Conservation (phyloP, 2,113 vertebrate genomes). For the Cephalopterus ornatus region DNA sequence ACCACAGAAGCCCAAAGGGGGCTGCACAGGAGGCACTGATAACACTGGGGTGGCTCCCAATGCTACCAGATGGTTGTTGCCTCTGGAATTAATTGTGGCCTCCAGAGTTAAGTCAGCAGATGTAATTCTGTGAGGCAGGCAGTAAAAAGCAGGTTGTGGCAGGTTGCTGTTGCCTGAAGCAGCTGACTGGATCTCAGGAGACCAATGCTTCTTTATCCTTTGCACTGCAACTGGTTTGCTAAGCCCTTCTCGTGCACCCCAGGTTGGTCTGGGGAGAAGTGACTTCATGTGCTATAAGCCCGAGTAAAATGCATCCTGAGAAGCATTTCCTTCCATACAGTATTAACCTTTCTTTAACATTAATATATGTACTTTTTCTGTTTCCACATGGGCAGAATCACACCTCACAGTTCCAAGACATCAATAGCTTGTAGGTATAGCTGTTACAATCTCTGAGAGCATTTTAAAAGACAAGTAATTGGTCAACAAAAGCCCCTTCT, state of each 20-base stretch:
- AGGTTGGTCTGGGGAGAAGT: neutral
- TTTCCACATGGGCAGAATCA: neutral
- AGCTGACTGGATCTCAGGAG: neutral
- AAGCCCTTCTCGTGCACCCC: neutral
- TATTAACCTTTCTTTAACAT: neutral
- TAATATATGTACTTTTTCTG: neutral
- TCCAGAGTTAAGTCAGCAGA: neutral
- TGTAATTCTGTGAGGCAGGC: neutral
- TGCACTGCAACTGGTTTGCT: neutral
- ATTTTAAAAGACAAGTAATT: neutral
- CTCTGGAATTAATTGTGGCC: neutral
- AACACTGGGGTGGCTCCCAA: rapidly evolving
- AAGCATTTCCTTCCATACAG: neutral
- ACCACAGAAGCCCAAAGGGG: neutral
- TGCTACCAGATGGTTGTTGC: neutral
- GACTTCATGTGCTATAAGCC: neutral
- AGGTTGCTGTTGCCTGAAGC: neutral
- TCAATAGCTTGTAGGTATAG: neutral
- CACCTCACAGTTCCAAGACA: neutral
- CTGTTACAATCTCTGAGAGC: neutral
- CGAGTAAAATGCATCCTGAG: neutral
- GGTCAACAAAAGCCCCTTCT: neutral
- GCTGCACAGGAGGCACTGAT: neutral
- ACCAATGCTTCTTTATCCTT: neutral
- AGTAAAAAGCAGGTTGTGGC: neutral